A percentile compares a stretch with the other conserved stretches of the same genome.
Conservation (phyloP, 1,140 invertebrate species). For the Apis cerana region DNA sequence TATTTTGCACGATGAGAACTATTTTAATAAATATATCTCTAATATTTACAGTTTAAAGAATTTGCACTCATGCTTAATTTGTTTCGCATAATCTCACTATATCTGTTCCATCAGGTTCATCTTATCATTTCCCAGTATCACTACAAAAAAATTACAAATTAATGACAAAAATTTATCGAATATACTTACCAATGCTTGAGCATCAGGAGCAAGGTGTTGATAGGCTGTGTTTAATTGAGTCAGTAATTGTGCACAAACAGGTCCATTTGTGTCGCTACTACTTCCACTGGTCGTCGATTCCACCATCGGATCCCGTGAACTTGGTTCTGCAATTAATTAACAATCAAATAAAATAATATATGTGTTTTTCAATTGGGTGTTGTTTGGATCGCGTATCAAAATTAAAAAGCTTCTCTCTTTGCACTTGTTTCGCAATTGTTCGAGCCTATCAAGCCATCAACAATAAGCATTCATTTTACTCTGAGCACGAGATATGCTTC, state of each 20-base stretch:
- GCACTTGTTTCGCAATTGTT: background rate
- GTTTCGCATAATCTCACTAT: too few species aligned
- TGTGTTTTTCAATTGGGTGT: background rate
- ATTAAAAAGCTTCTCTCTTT: background rate
- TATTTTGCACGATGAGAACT: too few species aligned
- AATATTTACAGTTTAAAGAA: background rate
- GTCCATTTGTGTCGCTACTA: conserved; percentile 77
- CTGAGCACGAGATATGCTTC: background rate
- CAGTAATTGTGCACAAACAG: conserved; percentile 78
- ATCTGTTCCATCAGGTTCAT: background rate
- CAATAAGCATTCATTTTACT: background rate
- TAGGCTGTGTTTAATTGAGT: conserved; percentile 80
- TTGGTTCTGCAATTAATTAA: conserved; percentile 73
- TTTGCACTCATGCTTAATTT: background rate
- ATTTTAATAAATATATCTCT: background rate
- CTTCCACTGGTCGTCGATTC: conserved; percentile 78
- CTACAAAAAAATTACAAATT: background rate
- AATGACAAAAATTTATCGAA: background rate
- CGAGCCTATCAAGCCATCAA: background rate
- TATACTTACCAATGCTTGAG: conserved; percentile 77
- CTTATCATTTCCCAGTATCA: background rate
- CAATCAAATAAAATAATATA: background rate
- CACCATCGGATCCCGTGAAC: conserved; percentile 79
- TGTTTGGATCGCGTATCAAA: background rate
- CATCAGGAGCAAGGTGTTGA: conserved; percentile 79